Evolutionary conservation across 2,888 invertebrate genomes (phyloP).

Genomic region (Noctua janthe): DNA sequence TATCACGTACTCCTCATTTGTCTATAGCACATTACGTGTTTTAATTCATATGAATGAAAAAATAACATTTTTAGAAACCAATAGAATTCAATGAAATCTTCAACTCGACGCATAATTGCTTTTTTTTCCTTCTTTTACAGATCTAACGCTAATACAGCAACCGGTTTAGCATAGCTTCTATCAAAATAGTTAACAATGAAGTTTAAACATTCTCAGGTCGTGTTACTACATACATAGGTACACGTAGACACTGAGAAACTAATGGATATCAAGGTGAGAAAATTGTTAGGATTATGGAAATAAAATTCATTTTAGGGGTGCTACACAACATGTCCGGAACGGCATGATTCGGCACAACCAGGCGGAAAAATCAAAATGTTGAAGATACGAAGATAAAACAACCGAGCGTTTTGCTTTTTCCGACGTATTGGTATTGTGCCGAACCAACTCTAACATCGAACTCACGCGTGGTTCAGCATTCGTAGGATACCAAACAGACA

Average conservation of each 20-base stretch:
- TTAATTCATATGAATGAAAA: constrained; percentile 9
- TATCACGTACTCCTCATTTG: not conserved
- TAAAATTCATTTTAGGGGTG: constrained; percentile 6
- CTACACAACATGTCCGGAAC: not conserved
- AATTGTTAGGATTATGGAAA: not conserved
- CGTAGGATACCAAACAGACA: not conserved
- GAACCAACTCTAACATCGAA: not conserved
- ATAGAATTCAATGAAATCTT: constrained; percentile 10
- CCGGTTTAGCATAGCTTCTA: constrained; percentile 37
- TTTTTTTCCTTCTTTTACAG: constrained; percentile 32
- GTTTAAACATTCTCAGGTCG: constrained; percentile 9
- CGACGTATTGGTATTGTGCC: not conserved
- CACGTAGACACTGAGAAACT: not conserved
- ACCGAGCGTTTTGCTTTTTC: too few species aligned
- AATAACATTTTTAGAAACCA: not conserved
- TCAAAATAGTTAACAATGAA: constrained; percentile 40
- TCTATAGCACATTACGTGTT: not conserved
- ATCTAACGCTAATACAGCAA: constrained; percentile 26
- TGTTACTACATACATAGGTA: constrained; percentile 4
- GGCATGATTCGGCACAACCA: not conserved
- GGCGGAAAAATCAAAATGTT: not conserved
- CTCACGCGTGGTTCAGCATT: not conserved
- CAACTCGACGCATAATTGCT: constrained; percentile 25
- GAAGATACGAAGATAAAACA: not conserved
- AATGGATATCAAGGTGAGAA: constrained; percentile 2